A percentile compares a stretch with the other conserved stretches of the same genome.
These are phyloP conservation scores for Darevskia nairensis DNA, from an alignment of 2,797 vertebrate species.

Conservation along the genomic window DNA sequence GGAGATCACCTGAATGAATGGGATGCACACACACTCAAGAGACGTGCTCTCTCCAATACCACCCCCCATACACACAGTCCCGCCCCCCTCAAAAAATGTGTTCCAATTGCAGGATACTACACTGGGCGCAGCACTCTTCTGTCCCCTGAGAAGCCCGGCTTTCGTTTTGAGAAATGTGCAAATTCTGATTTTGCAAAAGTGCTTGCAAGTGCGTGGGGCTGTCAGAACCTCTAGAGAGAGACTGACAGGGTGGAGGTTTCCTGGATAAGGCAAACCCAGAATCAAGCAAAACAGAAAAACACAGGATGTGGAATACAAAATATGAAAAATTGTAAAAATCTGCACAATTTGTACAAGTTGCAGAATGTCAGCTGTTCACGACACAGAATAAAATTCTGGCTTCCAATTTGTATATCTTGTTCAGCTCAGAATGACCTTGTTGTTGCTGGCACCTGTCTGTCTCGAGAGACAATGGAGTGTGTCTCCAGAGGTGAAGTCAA, in stretches of 20 bases:
- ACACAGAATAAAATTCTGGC: not conserved
- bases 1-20: not conserved
- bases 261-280: not conserved
- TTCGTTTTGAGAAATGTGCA: not conserved
- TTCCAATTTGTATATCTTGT: not conserved
- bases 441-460: no score
- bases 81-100: accelerated
- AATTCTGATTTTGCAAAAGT: not conserved
- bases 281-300: no score
- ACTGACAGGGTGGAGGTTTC: not conserved
- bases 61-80: not conserved
- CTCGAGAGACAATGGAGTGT: no score
- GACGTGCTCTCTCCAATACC: not conserved
- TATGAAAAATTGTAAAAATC: not conserved
- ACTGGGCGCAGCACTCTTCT: not conserved
- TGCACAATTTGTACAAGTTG: not conserved
- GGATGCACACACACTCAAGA: no score
- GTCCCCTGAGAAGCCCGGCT: not conserved
- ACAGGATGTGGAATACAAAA: not conserved
- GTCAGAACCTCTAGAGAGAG: not conserved
- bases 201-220: no score
- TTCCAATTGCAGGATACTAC: not conserved
- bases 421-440: no score
- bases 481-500: no score
- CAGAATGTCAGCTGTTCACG: not conserved